These are phyloP conservation scores for Aplysina aerophoba DNA, from an alignment of 37 sponge, comb jelly and placozoan genomes.

Conservation along the genomic window DNA sequence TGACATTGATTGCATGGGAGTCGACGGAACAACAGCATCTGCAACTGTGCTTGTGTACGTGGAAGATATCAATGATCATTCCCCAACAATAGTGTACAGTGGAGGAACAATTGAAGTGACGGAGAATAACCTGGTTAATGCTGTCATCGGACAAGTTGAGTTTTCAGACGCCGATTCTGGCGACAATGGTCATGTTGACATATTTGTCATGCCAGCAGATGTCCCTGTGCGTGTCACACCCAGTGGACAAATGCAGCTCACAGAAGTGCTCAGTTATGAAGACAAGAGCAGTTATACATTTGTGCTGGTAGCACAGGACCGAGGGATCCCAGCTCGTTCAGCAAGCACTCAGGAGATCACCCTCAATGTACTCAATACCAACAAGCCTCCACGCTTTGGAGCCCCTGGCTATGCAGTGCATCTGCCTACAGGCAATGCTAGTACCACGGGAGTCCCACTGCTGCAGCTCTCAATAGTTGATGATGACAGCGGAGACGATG, in stretches of 20 bases:
- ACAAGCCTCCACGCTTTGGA: slow-evolving; percentile 1
- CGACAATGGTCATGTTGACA: neutral
- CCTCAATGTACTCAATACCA: neutral
- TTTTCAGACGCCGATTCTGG: slow-evolving; percentile 13
- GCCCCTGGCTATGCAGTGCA: neutral
- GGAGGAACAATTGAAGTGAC: neutral
- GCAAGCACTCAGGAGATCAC: neutral
- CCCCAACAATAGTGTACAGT: neutral
- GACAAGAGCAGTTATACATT: neutral
- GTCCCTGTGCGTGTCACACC: neutral
- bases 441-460: neutral
- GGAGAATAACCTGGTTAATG: neutral
- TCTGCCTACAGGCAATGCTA: neutral
- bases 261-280: neutral
- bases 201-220: neutral
- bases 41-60: slow-evolving; percentile 9
- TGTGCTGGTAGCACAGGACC: neutral
- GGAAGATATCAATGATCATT: neutral
- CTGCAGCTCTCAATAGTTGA: neutral
- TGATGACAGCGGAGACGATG: slow-evolving; percentile 4
- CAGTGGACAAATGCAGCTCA: neutral
- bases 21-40: neutral
- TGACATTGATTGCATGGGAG: neutral
- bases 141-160: neutral
- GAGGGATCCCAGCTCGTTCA: neutral